Evolutionary conservation across 2,888 invertebrate genomes (phyloP).

Genomic region (Eristalinus sepulchralis): DNA sequence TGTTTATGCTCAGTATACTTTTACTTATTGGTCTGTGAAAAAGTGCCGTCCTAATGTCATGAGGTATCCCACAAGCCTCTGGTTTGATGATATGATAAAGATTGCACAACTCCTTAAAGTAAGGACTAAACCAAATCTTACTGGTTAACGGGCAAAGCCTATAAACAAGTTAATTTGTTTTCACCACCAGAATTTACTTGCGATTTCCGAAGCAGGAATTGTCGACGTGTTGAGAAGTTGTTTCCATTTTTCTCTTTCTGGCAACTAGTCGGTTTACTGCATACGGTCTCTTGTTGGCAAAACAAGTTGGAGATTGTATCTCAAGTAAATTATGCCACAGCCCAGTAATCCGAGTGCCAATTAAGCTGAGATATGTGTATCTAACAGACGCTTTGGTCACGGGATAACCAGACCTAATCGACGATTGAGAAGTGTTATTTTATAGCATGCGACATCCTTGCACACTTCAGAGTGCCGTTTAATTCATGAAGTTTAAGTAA

Average conservation of each 20-base stretch:
- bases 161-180: conserved; percentile 25
- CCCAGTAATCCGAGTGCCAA: conserved; percentile 21
- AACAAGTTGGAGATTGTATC: conserved; percentile 2
- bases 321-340: conserved; percentile 14
- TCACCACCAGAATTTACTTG: neutral
- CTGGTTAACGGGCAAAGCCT: conserved; percentile 1
- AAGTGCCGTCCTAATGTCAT: neutral
- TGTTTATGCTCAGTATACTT: neutral
- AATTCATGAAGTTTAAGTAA: neutral
- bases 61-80: conserved; percentile 2
- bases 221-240: neutral
- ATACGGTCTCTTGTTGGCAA: neutral
- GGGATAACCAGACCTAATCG: neutral
- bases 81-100: neutral
- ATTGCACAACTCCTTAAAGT: neutral
- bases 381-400: conserved; percentile 1
- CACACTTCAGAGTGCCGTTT: neutral
- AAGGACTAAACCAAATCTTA: conserved; percentile 22
- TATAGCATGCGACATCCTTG: conserved; percentile 18
- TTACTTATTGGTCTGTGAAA: neutral
- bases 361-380: conserved; percentile 7
- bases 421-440: conserved; percentile 21
- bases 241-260: neutral
- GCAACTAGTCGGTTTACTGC: neutral
- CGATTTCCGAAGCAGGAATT: neutral